These are phyloP conservation scores for Stenurella melanura DNA, from an alignment of 2,888 invertebrate genomes.

Conservation along the genomic window DNA sequence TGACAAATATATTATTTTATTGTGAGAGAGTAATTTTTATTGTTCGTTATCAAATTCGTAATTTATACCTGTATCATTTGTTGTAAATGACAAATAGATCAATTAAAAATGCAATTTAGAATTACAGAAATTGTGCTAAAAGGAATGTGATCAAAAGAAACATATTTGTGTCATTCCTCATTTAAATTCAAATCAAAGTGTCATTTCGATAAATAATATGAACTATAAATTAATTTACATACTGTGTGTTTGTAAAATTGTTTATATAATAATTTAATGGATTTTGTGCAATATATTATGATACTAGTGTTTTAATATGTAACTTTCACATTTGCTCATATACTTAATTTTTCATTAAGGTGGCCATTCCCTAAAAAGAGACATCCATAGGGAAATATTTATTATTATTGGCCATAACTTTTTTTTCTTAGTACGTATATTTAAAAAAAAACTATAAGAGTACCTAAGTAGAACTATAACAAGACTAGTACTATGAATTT, in stretches of 20 bases:
- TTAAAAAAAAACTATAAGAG: too few relatives aligned
- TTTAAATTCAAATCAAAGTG: slow-evolving; percentile 55
- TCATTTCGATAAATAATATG: slow-evolving; percentile 49
- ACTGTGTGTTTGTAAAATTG: slow-evolving; percentile 54
- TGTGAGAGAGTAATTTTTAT: slow-evolving; percentile 1
- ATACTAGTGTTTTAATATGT: slow-evolving; percentile 47
- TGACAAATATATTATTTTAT: neutral
- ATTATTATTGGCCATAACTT: too few relatives aligned
- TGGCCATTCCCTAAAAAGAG: too few relatives aligned
- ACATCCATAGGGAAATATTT: too few relatives aligned
- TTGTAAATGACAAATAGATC: slow-evolving; percentile 37
- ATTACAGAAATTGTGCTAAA: slow-evolving; percentile 25
- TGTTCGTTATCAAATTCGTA: slow-evolving; percentile 4
- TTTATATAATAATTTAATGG: slow-evolving; percentile 33
- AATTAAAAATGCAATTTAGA: slow-evolving; percentile 36
- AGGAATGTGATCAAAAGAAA: slow-evolving; percentile 51
- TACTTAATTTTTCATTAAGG: slow-evolving; percentile 41
- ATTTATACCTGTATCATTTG: slow-evolving; percentile 34
- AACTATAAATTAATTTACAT: slow-evolving; percentile 46
- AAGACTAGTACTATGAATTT: too few relatives aligned
- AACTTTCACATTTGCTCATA: slow-evolving; percentile 47
- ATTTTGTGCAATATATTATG: slow-evolving; percentile 50
- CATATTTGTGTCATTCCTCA: slow-evolving; percentile 59
- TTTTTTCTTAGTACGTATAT: too few relatives aligned
- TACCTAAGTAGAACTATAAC: too few relatives aligned